Evolutionary conservation across 2,113 vertebrate genomes (phyloP), one percentile per base, ranked within the genome.

Genomic region (Otis tarda): DNA sequence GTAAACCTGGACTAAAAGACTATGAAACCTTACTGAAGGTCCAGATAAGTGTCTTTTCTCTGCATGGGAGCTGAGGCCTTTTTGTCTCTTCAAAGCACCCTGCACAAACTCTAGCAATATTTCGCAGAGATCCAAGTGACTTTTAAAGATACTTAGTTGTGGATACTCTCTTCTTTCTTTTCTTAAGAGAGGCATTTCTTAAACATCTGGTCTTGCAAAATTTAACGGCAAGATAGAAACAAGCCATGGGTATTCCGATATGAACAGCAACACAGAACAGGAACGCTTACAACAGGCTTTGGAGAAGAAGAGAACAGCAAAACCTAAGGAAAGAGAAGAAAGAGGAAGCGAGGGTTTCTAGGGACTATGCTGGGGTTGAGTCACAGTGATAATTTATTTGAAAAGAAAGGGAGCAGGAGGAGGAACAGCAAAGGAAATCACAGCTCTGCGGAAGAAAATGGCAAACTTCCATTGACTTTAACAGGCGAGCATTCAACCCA

Each of bases 351-450:
- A 60, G 27, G 14, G 37, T 87, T 95, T 94, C 39, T 57, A 75
- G 65, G 65, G 60, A 77, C 49, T 69, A 22, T 16, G n/a, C 76
- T 89, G 68, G n/a, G 76, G 52, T 37, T 95, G 80, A 95, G 90
- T 87, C 52, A 87, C 33, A 45, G 41, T 37, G 69, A 63, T 84
- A 89, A 95, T 91, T 95, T 82, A 33, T 84, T 89, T 94, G 61
- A 83, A 76, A 92, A 85, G 93, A 75, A 88, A 59, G 49, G 23
- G 33, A 24, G 14, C 18, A 35, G 61, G 35, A 59, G 55, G 57
- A 8, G 33, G 43, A 88, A 60, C 19, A 84, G 74, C 39, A 79
- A 76, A 90, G 28, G 50, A 91, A 93, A 91, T 50, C 24, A 39
- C 63, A 89, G 78, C 14, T 64, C 83, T 65, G 67, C 15, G 1